Conservation (phyloP, 2,797 vertebrate genomes). For the Pogoniulus pusillus region DNA sequence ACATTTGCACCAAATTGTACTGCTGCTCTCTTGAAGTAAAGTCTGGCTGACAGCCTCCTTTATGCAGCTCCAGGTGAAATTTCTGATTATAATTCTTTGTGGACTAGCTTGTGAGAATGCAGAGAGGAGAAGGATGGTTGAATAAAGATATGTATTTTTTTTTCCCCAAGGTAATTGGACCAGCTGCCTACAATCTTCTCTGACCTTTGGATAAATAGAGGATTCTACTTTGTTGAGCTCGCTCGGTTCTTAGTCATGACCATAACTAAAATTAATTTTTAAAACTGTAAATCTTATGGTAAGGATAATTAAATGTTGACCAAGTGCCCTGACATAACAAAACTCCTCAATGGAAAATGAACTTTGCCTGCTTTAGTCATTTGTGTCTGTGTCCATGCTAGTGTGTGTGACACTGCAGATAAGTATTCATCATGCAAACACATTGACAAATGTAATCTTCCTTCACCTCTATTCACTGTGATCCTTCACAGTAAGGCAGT, state of each 20-base stretch:
- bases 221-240: not conserved
- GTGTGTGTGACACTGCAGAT: not conserved
- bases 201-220: conserved; percentile 43
- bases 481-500: not conserved
- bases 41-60: not conserved
- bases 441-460: conserved; percentile 20
- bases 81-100: conserved; percentile 21
- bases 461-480: conserved; percentile 2
- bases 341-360: conserved; percentile 30
- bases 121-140: not conserved
- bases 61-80: not conserved
- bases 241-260: not conserved
- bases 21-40: conserved; percentile 14
- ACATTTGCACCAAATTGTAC: not conserved
- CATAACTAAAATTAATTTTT: conserved; percentile 25
- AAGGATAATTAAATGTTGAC: conserved; percentile 47
- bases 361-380: not conserved
- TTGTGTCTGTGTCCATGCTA: not conserved
- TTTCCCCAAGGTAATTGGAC: not conserved
- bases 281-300: conserved; percentile 34
- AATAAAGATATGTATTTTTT: not conserved
- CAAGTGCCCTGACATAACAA: conserved; percentile 7
- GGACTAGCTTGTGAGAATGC: not conserved
- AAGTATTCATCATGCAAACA: not conserved
- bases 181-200: conserved; percentile 6